Evolutionary conservation across 2,113 vertebrate genomes (phyloP).

Genomic region (Vidua chalybeata): DNA sequence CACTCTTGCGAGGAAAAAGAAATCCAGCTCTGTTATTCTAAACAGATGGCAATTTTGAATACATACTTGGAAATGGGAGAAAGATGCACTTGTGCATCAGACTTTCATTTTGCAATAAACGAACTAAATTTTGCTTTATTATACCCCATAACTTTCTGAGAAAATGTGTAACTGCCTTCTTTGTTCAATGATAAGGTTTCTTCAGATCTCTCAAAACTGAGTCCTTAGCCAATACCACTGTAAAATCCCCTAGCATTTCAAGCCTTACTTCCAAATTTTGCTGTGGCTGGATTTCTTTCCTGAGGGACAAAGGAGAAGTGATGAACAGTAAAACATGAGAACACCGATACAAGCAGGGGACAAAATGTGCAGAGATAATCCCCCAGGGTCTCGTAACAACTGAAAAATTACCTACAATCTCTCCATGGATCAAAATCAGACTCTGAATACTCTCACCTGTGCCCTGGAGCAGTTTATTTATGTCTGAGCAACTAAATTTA

Average conservation of each 20-base stretch:
- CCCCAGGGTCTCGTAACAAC: neutral
- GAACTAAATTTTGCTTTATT: neutral
- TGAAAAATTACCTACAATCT: neutral
- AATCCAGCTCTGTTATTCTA: neutral
- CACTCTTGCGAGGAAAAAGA: neutral
- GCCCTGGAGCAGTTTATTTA: neutral
- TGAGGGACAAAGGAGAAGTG: neutral
- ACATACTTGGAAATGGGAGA: neutral
- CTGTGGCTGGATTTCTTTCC: neutral
- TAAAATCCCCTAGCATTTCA: neutral
- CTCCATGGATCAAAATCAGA: neutral
- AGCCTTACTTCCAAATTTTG: neutral
- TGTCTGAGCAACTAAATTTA: neutral
- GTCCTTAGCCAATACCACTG: neutral
- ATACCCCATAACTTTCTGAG: neutral
- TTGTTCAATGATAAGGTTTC: neutral
- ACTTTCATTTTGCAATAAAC: neutral
- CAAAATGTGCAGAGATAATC: neutral
- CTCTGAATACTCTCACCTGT: neutral
- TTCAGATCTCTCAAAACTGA: neutral
- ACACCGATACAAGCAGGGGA: neutral
- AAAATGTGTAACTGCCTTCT: neutral
- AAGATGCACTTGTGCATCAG: neutral
- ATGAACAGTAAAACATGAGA: neutral
- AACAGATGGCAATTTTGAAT: constrained; percentile 8